A percentile compares a stretch with the other conserved stretches of the same genome.
Evolutionary conservation across 2,888 invertebrate species (phyloP).

Genomic region (Drosophila sordidula): DNA sequence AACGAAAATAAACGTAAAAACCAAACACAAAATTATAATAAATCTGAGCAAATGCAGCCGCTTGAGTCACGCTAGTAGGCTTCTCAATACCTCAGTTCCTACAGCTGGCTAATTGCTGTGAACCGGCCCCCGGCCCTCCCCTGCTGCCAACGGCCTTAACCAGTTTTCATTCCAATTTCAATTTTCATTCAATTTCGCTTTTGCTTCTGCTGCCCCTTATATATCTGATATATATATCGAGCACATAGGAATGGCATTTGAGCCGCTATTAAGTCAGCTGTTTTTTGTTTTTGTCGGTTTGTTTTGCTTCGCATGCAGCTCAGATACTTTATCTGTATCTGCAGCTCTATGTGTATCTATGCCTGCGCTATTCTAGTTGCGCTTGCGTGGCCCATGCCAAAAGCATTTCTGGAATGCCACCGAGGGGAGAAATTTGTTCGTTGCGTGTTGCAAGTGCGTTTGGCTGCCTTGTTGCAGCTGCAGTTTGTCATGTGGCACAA

Average conservation of each 20-base stretch:
- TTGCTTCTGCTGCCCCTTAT: background rate
- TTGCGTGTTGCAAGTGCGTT: constrained; percentile 60
- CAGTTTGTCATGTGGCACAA: constrained; percentile 71
- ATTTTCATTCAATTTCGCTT: constrained; percentile 56
- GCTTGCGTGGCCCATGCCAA: constrained; percentile 49
- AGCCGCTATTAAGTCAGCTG: constrained; percentile 61
- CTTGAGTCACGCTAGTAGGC: constrained; percentile 46
- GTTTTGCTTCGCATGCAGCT: constrained; percentile 42
- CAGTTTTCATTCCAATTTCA: constrained; percentile 66
- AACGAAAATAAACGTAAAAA: constrained; percentile 22
- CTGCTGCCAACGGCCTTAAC: constrained; percentile 32
- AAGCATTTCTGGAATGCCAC: constrained; percentile 61
- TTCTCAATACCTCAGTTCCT: constrained; percentile 26
- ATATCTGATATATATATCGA: background rate
- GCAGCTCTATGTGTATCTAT: constrained; percentile 8
- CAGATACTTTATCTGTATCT: constrained; percentile 30
- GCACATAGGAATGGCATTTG: constrained; percentile 40
- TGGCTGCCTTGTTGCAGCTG: constrained; percentile 55
- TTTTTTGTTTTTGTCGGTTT: constrained; percentile 64
- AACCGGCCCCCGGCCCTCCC: background rate
- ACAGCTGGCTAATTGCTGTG: constrained; percentile 46
- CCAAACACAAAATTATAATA: constrained; percentile 12
- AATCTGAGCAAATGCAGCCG: constrained; percentile 36
- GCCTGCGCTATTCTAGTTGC: constrained; percentile 49
- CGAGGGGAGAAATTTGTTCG: constrained; percentile 60